phyloP scores from a whole-genome alignment of 2,888 invertebrate species.

The Folsomia candida region DNA sequence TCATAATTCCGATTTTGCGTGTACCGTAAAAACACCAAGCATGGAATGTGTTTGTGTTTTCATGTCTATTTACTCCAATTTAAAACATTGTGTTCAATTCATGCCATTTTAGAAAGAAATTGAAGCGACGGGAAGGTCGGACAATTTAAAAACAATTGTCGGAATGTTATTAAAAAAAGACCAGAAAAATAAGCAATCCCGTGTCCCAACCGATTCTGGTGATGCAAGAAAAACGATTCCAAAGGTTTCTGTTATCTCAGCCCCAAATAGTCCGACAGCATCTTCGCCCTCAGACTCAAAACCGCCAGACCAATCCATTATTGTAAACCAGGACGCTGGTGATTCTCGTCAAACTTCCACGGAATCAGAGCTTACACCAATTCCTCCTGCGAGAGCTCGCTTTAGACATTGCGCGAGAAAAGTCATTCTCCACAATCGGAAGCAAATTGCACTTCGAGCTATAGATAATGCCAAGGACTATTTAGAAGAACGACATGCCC shows the following conservation, averaged over 20 bases:
- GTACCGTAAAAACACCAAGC: neutral
- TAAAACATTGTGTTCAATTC: neutral
- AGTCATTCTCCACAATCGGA: slow-evolving; percentile 48
- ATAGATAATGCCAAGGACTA: slow-evolving; percentile 41
- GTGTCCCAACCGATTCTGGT: slow-evolving; percentile 13
- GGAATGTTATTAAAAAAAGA: slow-evolving; percentile 46
- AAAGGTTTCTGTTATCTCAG: slow-evolving; percentile 22
- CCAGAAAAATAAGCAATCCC: slow-evolving; percentile 4
- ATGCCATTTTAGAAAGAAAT: slow-evolving; percentile 43
- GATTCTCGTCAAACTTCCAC: neutral
- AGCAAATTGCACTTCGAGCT: slow-evolving; percentile 43
- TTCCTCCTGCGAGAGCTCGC: slow-evolving; percentile 7
- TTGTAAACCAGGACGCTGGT: neutral
- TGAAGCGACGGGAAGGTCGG: slow-evolving; percentile 45
- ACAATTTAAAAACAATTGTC: slow-evolving; percentile 49
- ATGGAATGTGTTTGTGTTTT: too few relatives aligned
- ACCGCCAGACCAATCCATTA: neutral
- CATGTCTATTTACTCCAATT: neutral
- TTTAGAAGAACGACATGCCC: slow-evolving; percentile 27
- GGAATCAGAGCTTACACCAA: neutral
- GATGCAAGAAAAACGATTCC: slow-evolving; percentile 9
- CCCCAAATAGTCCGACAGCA: slow-evolving; percentile 14
- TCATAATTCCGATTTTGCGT: neutral
- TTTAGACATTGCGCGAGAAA: slow-evolving; percentile 42
- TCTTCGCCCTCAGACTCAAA: neutral